Conservation (phyloP, 1,140 invertebrate species). For the Cyclina sinensis region DNA sequence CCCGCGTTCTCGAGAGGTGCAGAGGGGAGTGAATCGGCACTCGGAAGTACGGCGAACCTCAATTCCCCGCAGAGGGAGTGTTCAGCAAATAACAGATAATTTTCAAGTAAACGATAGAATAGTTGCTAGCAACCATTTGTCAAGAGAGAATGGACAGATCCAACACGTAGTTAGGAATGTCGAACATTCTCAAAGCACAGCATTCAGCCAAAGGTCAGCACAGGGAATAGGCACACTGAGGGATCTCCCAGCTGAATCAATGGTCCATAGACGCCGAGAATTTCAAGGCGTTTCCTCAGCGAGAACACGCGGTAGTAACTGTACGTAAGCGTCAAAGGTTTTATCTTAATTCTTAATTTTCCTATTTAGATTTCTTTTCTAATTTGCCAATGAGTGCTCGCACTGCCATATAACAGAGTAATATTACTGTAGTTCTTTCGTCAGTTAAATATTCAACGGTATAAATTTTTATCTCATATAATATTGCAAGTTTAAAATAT, state of each 20-base stretch:
- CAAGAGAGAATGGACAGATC: neutral
- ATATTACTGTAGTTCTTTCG: no score
- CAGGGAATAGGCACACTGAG: neutral
- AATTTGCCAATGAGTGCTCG: no score
- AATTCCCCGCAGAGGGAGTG: neutral
- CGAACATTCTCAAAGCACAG: neutral
- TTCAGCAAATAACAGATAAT: neutral
- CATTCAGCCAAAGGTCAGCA: neutral
- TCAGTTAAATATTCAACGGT: no score
- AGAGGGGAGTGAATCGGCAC: neutral
- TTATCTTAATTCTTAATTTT: neutral
- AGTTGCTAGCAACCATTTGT: neutral
- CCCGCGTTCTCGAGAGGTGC: neutral
- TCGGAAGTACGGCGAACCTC: neutral
- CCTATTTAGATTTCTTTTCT: neutral
- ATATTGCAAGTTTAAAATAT: no score
- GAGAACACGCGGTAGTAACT: conserved; percentile 6
- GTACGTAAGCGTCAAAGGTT: neutral
- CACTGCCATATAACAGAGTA: no score
- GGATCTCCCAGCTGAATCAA: neutral
- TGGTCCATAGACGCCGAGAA: neutral
- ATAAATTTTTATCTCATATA: no score
- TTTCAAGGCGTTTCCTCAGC: conserved; percentile 11
- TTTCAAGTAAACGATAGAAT: neutral
- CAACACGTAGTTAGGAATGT: neutral